phyloP scores from a whole-genome alignment of 2,888 invertebrate species.

The Agapostemon virescens region DNA sequence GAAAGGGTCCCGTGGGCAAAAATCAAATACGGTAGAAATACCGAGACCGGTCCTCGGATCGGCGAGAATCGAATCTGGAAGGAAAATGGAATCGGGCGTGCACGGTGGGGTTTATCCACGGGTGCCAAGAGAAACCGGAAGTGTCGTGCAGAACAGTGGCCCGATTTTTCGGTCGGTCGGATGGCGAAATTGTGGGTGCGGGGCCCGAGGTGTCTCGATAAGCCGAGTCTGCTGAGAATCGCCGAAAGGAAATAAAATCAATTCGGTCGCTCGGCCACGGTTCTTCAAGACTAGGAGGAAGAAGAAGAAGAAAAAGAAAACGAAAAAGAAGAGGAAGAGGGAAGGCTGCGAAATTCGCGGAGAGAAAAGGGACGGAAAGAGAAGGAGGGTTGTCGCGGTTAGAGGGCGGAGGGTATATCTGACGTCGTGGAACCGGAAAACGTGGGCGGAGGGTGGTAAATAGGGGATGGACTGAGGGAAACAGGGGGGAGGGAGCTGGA shows the following conservation, averaged over 20 bases:
- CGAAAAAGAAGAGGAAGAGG: neutral
- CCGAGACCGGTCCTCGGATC: neutral
- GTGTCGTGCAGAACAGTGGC: conserved; percentile 51
- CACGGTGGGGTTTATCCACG: conserved; percentile 6
- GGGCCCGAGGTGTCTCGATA: conserved; percentile 62
- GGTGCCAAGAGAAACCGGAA: conserved; percentile 24
- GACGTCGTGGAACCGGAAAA: conserved; percentile 20
- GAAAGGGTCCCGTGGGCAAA: neutral
- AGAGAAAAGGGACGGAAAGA: conserved; percentile 2
- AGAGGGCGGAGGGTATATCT: neutral
- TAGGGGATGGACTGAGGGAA: neutral
- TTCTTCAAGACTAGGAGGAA: no score
- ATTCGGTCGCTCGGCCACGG: conserved; percentile 47
- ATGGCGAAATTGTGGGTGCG: conserved; percentile 60
- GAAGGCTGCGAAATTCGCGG: neutral
- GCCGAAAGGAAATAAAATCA: conserved; percentile 69
- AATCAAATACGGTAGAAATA: neutral
- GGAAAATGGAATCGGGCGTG: conserved; percentile 28
- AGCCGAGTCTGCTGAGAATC: conserved; percentile 56
- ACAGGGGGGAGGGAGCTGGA: neutral
- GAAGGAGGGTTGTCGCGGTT: conserved; percentile 1
- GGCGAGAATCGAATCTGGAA: conserved; percentile 4
- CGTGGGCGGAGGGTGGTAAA: conserved; percentile 14
- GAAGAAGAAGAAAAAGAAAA: neutral
- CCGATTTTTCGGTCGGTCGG: conserved; percentile 39